Base-by-base conservation (phyloP, 2,797 vertebrate genomes). In the Melanotaenia maccullochi region DNA sequence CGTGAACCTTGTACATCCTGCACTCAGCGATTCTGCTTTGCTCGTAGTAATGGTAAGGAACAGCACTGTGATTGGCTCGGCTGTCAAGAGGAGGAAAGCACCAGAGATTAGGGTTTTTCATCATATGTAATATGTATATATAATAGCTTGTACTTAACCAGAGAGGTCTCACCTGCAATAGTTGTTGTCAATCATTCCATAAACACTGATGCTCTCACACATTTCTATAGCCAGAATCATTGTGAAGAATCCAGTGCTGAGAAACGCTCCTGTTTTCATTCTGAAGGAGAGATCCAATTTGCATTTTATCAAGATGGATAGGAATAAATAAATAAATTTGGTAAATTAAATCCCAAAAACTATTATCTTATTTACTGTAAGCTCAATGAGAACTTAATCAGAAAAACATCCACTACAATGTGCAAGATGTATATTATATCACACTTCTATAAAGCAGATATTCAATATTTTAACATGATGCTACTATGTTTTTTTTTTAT, bases 221-320 rank as follows among this genome's bases (percentile, higher is more conserved):
- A 97, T 85, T n/a, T 98, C 96, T 87, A 97, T 92, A 3, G 96
- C 96, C 56, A 99, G 90, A 75, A 97, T 96, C 96, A 99, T 97
- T 2, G 96, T 96, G 92, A 99, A 99, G 94, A 98, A 99, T 52
- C 98, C 98, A 0, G 98, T 99, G 83, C 97, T 99, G 82, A 99
- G 95, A 83, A 95, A 99, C 0, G 98, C 95, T n/a, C 98, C 97
- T 0, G 97, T 98, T 80, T 97, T 95, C 88, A 96, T 93, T 90
- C 97, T 99, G 91, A 59, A 54, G 5, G 44, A 75, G n/a, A 78
- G 12, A 82, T 12, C 71, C 1, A 72, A 74, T 25, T 25, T 25
- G 2, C 8, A 57, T 62, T 62, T 54, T 16, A 22, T 44, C 12
- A n/a, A 13, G 13, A 24, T 16, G 33, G 1, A 55, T 7, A 25